Conservation (phyloP, 2,113 vertebrate species). For the Diphyllodes magnificus region DNA sequence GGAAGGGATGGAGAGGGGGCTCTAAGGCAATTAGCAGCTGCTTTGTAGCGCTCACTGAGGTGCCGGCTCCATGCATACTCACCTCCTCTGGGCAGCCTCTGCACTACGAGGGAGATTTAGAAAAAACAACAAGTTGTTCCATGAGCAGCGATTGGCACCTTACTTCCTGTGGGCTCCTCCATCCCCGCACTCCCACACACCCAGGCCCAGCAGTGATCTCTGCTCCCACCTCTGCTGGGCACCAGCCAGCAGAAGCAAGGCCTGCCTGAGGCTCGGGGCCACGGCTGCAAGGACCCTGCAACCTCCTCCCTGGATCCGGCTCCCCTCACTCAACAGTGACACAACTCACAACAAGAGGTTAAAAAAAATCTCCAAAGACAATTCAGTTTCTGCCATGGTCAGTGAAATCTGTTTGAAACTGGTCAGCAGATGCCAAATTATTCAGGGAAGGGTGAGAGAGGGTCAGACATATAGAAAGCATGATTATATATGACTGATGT, state of each 20-base stretch:
- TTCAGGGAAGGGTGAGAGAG: not conserved
- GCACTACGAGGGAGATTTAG: not conserved
- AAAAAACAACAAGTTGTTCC: constrained; percentile 30
- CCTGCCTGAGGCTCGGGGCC: accelerated
- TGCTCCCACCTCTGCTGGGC: not conserved
- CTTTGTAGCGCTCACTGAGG: not conserved
- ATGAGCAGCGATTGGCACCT: not conserved
- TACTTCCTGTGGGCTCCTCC: not conserved
- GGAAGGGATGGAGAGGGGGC: not conserved
- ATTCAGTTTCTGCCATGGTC: not conserved
- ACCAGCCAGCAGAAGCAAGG: accelerated
- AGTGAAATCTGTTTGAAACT: not conserved
- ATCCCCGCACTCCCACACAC: accelerated
- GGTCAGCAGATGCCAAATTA: not conserved
- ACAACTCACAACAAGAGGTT: not conserved
- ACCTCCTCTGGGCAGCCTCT: constrained; percentile 8
- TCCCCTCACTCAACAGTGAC: not conserved
- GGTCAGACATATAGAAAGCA: accelerated
- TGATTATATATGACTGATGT: accelerated
- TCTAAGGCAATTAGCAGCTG: constrained; percentile 15
- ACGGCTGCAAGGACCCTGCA: not conserved
- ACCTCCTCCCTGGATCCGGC: accelerated
- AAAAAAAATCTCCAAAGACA: not conserved
- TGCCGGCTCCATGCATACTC: constrained; percentile 29
- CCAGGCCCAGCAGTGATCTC: not conserved